Evolutionary conservation across 2,888 invertebrate genomes (phyloP), one percentile per base, ranked within the genome.

Genomic region (Amaurobius ferox): DNA sequence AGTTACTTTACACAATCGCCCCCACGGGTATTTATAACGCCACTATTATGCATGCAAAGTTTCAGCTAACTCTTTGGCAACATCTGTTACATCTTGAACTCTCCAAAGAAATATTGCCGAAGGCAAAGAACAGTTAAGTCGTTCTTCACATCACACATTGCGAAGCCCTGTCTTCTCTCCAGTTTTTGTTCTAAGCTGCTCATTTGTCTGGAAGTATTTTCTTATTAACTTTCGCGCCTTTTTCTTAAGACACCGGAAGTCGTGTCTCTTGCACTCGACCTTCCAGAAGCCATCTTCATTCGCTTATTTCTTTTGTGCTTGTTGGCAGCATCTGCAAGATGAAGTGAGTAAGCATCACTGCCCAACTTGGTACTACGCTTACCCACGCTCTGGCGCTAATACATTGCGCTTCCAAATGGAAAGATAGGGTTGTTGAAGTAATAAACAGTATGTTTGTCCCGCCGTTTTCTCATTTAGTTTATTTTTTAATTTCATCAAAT

Each of bases 141-240:
- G 55, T 55, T 23, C 55, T 13, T 44, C 44, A 44, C 44, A 13
- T 44, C 16, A 7, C n/a, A n/a, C 6, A 11, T 16, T 44, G 44
- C 44, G 11, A 13, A 13, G 16, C 9, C 16, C 2, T 16, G 44
- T 44, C 6, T 44, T 44, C 44, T 44, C 23, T 23, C 55, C 70
- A 19, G 62, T 78, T 71, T 70, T 70, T 70, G 70, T 78, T 70
- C 70, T 71, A 19, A 61, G 48, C 66, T 30, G 28, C 77, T 68
- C 77, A 68, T 77, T 78, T 78, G 78, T 70, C 70, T 78, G 23
- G 11, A 9, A 39, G 9, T 29, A 55, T 68, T 55, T 16, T 64
- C 40, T 64, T 64, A 40, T 62, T 78, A 64, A 55, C 29, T 67
- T 19, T 44, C 32, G 32, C 70, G n/a, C 55, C 13, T n/a, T 28